phyloP scores from a whole-genome alignment of 2,113 vertebrate genomes.

The Podiceps cristatus region DNA sequence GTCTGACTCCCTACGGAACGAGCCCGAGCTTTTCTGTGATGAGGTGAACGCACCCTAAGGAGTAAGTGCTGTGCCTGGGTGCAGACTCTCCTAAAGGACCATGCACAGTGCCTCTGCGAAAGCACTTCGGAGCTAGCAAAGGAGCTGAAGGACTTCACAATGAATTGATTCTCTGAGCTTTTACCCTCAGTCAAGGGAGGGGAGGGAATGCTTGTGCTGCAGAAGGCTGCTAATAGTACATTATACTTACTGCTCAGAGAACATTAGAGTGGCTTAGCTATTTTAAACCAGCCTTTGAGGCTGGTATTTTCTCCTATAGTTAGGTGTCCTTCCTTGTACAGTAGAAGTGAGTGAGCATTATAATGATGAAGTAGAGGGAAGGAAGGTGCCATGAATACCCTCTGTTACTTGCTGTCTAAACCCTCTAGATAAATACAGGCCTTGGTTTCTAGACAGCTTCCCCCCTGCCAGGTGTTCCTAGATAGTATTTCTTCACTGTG shows the following conservation, averaged over 20 bases:
- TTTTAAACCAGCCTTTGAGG: neutral
- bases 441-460: neutral
- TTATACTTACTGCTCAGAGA: neutral
- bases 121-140: neutral
- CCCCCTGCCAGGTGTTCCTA: neutral
- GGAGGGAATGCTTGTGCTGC: neutral
- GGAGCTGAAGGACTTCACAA: slow-evolving; percentile 25
- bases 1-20: neutral
- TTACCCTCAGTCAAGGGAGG: neutral
- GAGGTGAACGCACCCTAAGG: neutral
- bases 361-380: neutral
- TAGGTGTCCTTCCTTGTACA: neutral
- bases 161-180: slow-evolving; percentile 37
- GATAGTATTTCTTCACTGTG: neutral
- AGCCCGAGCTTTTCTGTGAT: neutral
- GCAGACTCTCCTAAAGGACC: neutral
- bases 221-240: neutral
- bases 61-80: neutral
- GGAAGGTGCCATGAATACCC: neutral
- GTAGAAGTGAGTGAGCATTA: neutral
- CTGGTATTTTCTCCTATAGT: neutral
- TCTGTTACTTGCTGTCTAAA: neutral
- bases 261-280: neutral
- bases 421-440: neutral
- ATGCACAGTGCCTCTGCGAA: neutral